These are phyloP conservation scores for Ursus arctos DNA, from an alignment of 2,113 vertebrate genomes.

Conservation along the genomic window DNA sequence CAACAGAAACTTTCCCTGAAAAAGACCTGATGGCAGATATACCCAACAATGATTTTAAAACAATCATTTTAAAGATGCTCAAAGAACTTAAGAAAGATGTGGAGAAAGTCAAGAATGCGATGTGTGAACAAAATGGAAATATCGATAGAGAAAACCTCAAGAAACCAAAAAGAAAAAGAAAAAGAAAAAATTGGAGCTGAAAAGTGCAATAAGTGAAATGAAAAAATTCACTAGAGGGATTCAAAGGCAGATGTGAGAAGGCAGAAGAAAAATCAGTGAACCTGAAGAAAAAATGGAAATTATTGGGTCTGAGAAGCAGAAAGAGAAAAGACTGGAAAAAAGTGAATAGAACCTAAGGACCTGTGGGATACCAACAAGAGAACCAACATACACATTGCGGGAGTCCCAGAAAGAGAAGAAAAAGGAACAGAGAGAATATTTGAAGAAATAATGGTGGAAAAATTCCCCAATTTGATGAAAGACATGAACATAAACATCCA, in stretches of 20 bases:
- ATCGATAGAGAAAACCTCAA: not conserved
- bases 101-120: not conserved
- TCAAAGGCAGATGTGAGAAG: not conserved
- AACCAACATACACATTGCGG: not conserved
- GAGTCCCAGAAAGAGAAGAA: not conserved
- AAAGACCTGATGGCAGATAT: not conserved
- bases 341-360: not conserved
- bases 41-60: not conserved
- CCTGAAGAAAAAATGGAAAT: not conserved
- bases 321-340: not conserved
- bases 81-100: not conserved
- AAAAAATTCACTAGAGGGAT: not conserved
- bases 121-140: not conserved
- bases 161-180: not conserved
- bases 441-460: not conserved
- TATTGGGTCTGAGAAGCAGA: not conserved
- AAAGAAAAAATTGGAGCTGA: not conserved
- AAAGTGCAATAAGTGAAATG: not conserved
- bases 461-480: not conserved
- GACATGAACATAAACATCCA: not conserved
- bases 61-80: slow-evolving; percentile 18
- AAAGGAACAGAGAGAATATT: not conserved
- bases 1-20: not conserved
- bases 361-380: not conserved
- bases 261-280: not conserved